Percentiles rank a stretch among this genome's conserved stretches.
phyloP scores from a whole-genome alignment of 2,888 invertebrate genomes.

The Orchesellides sinensis region DNA sequence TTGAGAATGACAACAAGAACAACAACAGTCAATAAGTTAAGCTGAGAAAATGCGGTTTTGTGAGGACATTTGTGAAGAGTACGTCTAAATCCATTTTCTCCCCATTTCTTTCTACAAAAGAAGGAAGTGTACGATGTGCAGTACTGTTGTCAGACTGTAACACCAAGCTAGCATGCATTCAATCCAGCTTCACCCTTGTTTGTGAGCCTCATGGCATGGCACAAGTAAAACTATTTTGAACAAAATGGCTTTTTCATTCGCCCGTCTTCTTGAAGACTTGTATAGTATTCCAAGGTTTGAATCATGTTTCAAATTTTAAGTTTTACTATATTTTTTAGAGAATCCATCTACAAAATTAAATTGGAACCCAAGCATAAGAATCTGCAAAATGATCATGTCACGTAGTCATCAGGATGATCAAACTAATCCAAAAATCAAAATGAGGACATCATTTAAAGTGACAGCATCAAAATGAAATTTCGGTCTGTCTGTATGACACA shows the following conservation, averaged over 20 bases:
- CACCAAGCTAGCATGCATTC: too few relatives aligned
- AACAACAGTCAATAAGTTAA: conserved; percentile 65
- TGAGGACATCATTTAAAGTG: background rate
- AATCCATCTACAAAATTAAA: background rate
- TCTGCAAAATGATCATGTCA: conserved; percentile 46
- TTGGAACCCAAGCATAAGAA: background rate
- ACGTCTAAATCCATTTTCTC: conserved; percentile 57
- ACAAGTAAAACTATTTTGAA: background rate
- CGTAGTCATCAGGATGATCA: background rate
- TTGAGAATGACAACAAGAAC: conserved; percentile 58
- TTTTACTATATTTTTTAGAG: background rate
- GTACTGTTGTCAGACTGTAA: too few relatives aligned
- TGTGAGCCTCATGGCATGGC: too few relatives aligned
- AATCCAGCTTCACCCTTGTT: too few relatives aligned
- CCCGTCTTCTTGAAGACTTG: too few relatives aligned
- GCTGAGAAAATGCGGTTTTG: conserved; percentile 61
- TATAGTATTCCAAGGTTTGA: too few relatives aligned
- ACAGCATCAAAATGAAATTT: conserved; percentile 8
- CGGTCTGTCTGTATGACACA: background rate
- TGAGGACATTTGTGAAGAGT: conserved; percentile 20
- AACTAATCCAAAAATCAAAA: background rate
- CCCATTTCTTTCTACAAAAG: conserved; percentile 26
- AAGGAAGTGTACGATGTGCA: too few relatives aligned
- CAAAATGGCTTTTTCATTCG: background rate
- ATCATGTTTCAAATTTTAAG: background rate